Base-by-base conservation (phyloP, 2,888 invertebrate genomes). In the Acanthoscelides obtectus region DNA sequence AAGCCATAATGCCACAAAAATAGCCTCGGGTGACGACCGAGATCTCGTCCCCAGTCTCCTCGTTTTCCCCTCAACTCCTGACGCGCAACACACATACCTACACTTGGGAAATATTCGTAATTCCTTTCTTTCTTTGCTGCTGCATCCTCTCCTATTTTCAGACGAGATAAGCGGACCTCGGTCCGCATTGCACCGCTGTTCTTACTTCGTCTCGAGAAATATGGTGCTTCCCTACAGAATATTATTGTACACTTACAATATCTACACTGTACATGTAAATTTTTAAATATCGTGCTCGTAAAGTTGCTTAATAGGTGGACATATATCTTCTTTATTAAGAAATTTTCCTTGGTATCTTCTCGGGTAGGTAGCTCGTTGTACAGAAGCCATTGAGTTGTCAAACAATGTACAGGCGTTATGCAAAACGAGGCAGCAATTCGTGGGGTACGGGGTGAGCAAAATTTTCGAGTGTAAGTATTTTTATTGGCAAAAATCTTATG, bases 41-140 rank as follows among this genome's bases (percentile, higher is more conserved):
- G 81, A 82, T 80, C 81, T 83, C 80, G 80, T 73, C 45, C 45
- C 1, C 8, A 45, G 3, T 45, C 5, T 80, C 80, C 80, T 83
- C 80, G 80, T 73, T 76, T 75, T 79, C 75, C 76, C 77, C 73
- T 76, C n/a, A n/a, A n/a, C n/a, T n/a, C 74, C 74, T 74, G 74
- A 78, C 77, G 77, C 75, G 78, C 75, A 81, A 77, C 79, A 77
- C 79, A 79, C 79, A 77, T 79, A 79, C 75, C 76, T 79, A 79
- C 80, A 80, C 81, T 79, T 79, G 82, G 81, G 80, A 82, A 81
- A 81, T 45, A 45, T 82, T 80, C 79, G 81, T 81, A 81, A 81
- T 81, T 81, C 79, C 79, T 80, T 78, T 78, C 75, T 77, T 75
- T 73, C 72, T 75, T 78, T 75, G 80, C 22, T 66, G 65, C 5